Evolutionary conservation across 2,888 invertebrate genomes (phyloP).

Genomic region (Phytoseiulus persimilis): DNA sequence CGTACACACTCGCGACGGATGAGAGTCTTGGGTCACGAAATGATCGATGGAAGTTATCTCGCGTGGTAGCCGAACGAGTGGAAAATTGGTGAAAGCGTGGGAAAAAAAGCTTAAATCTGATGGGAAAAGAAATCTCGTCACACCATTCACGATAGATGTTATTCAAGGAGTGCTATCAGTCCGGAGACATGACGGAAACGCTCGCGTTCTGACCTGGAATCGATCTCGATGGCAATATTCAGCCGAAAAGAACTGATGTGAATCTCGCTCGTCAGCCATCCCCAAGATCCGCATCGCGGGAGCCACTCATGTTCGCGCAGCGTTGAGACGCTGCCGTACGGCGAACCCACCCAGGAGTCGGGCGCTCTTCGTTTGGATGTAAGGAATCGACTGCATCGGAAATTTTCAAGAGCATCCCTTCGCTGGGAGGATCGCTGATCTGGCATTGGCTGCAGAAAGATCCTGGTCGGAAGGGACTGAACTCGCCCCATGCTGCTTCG

Average conservation of each 20-base stretch:
- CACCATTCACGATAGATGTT: not conserved
- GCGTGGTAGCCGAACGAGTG: not conserved
- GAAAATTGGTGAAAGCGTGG: not conserved
- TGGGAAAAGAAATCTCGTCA: not conserved
- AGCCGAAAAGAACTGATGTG: not conserved
- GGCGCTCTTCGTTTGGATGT: not conserved
- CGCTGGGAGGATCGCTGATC: too few relatives aligned
- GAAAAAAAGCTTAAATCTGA: not conserved
- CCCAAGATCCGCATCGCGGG: not conserved
- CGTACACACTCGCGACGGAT: not conserved
- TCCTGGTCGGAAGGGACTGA: too few relatives aligned
- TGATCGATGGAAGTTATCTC: not conserved
- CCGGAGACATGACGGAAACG: not conserved
- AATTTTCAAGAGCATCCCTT: not conserved
- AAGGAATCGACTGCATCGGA: not conserved
- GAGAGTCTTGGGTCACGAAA: not conserved
- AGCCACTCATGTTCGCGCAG: not conserved
- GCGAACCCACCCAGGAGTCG: not conserved
- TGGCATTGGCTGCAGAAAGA: too few relatives aligned
- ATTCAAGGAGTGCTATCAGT: not conserved
- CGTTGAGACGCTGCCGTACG: not conserved
- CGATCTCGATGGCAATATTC: not conserved
- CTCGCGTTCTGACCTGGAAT: not conserved
- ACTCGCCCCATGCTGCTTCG: too few relatives aligned
- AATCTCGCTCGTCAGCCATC: not conserved